Conservation (phyloP, 30 jellyfish, hydroid and myxozoan species). For the Hydractinia echinata region DNA sequence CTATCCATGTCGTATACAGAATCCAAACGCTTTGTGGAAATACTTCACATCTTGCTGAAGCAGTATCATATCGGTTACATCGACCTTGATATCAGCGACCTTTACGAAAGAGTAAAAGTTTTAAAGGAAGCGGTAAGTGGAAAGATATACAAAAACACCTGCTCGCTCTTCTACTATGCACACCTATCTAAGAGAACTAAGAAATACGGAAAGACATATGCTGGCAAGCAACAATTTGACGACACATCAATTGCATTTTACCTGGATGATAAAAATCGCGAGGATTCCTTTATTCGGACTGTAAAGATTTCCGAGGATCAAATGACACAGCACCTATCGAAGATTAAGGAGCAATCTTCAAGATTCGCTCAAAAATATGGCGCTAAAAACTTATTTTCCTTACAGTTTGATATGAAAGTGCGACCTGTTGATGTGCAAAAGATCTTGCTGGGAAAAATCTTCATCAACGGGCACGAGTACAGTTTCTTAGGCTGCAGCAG, state of each 20-base stretch:
- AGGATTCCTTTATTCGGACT: not conserved
- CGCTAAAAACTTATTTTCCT: not conserved
- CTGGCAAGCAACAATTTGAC: not conserved
- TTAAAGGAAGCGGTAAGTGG: slow-evolving; percentile 14
- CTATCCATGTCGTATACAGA: slow-evolving; percentile 29
- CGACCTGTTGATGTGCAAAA: slow-evolving; percentile 27
- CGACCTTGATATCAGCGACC: not conserved
- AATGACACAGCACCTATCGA: not conserved
- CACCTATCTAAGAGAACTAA: not conserved
- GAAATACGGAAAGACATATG: not conserved
- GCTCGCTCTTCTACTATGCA: slow-evolving; percentile 6
- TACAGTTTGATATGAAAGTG: slow-evolving; percentile 13
- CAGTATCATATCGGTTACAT: slow-evolving; percentile 15
- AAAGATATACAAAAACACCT: not conserved
- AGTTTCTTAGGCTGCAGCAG: slow-evolving; percentile 37
- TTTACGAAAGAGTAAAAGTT: slow-evolving; percentile 17
- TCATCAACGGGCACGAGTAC: slow-evolving; percentile 14
- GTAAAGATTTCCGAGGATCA: slow-evolving; percentile 25
- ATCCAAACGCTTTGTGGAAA: not conserved
- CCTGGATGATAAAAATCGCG: not conserved
- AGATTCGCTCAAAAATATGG: not conserved
- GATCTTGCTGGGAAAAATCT: slow-evolving; percentile 23
- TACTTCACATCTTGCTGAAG: slow-evolving; percentile 13
- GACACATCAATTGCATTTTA: slow-evolving; percentile 14
- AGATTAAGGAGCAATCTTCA: not conserved